Conservation (phyloP, 2,797 vertebrate species). For the Pseudochirops corinnae region DNA sequence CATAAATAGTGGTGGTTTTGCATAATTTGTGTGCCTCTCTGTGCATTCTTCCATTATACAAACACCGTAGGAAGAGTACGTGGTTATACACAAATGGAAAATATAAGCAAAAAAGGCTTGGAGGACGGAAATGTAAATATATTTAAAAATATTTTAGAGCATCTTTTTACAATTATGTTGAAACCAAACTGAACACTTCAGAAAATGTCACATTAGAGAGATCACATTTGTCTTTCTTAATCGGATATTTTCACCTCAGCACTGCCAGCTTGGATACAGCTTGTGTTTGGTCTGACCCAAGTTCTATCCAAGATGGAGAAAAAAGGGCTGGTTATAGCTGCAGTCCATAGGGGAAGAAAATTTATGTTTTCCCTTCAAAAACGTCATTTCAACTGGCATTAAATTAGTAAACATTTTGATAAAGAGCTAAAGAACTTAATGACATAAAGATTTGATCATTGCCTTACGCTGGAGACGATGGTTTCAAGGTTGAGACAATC, state of each 20-base stretch:
- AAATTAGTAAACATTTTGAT: neutral
- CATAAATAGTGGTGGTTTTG: neutral
- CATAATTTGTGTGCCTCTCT: slow-evolving; percentile 15
- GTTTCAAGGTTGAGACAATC: neutral
- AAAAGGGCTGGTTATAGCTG: neutral
- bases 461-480: neutral
- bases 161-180: slow-evolving; percentile 60
- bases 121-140: slow-evolving; percentile 39
- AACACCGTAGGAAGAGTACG: neutral
- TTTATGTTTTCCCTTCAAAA: neutral
- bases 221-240: slow-evolving; percentile 52
- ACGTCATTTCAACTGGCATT: neutral
- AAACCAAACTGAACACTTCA: slow-evolving; percentile 32
- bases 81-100: slow-evolving; percentile 32
- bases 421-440: neutral
- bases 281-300: neutral
- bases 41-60: slow-evolving; percentile 29
- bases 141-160: slow-evolving; percentile 28
- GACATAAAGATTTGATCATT: neutral
- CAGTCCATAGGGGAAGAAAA: neutral
- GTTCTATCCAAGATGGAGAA: neutral
- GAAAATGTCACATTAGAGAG: slow-evolving; percentile 47
- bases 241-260: slow-evolving; percentile 36
- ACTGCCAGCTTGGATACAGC: slow-evolving; percentile 33
- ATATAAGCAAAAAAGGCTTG: neutral